Base-by-base conservation (phyloP, 2,888 invertebrate species). In the Herminia tarsipennalis region DNA sequence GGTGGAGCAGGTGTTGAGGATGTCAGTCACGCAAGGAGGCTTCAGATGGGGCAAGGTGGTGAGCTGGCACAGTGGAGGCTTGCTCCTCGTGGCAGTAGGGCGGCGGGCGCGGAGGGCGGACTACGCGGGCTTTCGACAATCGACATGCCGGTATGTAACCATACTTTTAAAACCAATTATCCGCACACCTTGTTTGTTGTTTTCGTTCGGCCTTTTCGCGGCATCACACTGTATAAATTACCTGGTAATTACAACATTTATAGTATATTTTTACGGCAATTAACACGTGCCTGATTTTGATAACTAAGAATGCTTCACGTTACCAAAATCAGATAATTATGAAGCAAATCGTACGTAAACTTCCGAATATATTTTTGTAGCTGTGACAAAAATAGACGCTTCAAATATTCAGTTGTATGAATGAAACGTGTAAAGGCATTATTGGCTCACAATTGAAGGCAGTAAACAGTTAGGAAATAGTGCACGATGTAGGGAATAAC, bases 11-110 rank as follows among this genome's bases (percentile, higher is more conserved):
- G 43, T 49, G 66, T 58, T 66, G 81, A 76, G 75, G 79, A 83
- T 82, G 74, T 59, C 63, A 76, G 84, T 83, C 89, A 90, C 89
- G 89, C 89, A 70, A 90, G 80, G 76, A 81, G 67, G 76, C 78
- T 78, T 81, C 83, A 80, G 85, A 80, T 84, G 85, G 88, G 81
- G 82, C 81, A 82, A 86, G 88, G 88, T 81, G 73, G 87, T 78
- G 85, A 74, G 79, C 76, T 85, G 88, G 88, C 85, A 87, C 88
- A 85, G 86, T 84, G 86, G 80, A 81, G 76, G 80, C 71, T 79
- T 70, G 76, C 50, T 73, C 73, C 78, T 81, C 76, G 75, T 70
- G 83, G 81, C 77, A 85, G 87, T 85, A 83, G 83, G 84, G 88
- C 86, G 84, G 84, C 73, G 81, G 83, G 81, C 78, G 76, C 76